These are phyloP conservation scores for Rallus crepitans DNA, from an alignment of 2,797 vertebrate species.

Conservation along the genomic window DNA sequence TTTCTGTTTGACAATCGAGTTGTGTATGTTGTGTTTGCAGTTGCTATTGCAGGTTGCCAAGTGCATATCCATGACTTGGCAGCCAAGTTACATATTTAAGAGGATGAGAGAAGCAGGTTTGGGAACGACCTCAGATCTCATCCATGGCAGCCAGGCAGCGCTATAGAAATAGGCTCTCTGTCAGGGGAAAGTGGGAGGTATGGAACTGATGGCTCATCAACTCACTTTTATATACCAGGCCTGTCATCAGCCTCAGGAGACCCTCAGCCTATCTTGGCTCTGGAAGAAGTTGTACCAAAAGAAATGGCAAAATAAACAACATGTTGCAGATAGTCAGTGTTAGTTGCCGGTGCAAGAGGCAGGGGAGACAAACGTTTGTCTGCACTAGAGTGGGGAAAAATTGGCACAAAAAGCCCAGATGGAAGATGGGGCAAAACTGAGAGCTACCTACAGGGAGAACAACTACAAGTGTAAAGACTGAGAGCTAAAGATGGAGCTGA, in stretches of 20 bases:
- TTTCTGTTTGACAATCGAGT: background rate
- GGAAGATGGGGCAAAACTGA: background rate
- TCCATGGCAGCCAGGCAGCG: background rate
- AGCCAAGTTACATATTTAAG: slow-evolving; percentile 58
- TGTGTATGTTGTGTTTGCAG: slow-evolving; percentile 56
- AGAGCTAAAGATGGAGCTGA: background rate
- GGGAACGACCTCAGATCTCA: slow-evolving; percentile 20
- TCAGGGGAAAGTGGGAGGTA: background rate
- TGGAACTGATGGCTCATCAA: background rate
- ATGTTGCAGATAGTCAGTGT: background rate
- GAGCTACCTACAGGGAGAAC: background rate
- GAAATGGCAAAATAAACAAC: background rate
- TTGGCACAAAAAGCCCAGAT: background rate
- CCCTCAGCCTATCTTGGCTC: background rate
- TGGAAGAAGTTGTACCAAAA: background rate
- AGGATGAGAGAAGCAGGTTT: slow-evolving; percentile 53
- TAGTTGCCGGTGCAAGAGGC: background rate
- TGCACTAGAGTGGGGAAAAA: background rate
- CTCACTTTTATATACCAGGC: background rate
- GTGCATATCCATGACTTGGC: slow-evolving; percentile 57
- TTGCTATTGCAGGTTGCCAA: slow-evolving; percentile 65
- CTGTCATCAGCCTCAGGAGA: background rate
- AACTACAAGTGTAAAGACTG: background rate
- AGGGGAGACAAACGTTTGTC: background rate
- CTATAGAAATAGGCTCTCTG: background rate